Conservation (phyloP, 2,888 invertebrate species). For the Andrena bicolor region DNA sequence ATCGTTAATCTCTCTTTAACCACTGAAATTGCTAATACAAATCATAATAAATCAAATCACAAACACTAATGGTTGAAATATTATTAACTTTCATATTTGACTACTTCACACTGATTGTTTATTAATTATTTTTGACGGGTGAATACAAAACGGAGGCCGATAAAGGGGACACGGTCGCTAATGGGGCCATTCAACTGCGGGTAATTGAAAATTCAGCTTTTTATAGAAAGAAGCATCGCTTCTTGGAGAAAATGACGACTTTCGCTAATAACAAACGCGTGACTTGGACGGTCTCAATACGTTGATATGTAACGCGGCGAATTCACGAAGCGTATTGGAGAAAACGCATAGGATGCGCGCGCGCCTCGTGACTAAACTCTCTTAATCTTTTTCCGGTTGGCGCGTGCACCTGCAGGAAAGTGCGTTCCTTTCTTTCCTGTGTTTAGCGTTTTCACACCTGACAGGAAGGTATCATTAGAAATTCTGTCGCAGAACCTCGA, state of each 20-base stretch:
- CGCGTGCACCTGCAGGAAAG: constrained; percentile 52
- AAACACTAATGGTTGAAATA: too few relatives aligned
- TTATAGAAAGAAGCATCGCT: background rate
- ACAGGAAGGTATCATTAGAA: constrained; percentile 61
- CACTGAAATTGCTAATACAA: too few relatives aligned
- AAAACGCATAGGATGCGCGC: constrained; percentile 35
- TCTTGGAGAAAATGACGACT: constrained; percentile 13
- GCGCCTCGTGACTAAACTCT: constrained; percentile 65
- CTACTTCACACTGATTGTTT: too few relatives aligned
- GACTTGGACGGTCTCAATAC: background rate
- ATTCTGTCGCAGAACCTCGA: constrained; percentile 33
- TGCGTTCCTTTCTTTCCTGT: constrained; percentile 23
- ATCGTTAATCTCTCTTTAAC: background rate
- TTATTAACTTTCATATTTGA: too few relatives aligned
- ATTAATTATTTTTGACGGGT: too few relatives aligned
- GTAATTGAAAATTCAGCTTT: too few relatives aligned
- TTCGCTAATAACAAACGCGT: constrained; percentile 33
- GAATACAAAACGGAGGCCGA: too few relatives aligned
- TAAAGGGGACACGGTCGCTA: too few relatives aligned
- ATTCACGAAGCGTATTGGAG: constrained; percentile 36
- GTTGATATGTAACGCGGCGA: constrained; percentile 9
- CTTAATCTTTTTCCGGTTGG: constrained; percentile 65
- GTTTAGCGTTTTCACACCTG: constrained; percentile 60
- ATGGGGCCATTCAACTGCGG: too few relatives aligned
- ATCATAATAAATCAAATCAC: too few relatives aligned